Base-by-base conservation (phyloP, 2,888 invertebrate species). In the Tetranychus truncatus region DNA sequence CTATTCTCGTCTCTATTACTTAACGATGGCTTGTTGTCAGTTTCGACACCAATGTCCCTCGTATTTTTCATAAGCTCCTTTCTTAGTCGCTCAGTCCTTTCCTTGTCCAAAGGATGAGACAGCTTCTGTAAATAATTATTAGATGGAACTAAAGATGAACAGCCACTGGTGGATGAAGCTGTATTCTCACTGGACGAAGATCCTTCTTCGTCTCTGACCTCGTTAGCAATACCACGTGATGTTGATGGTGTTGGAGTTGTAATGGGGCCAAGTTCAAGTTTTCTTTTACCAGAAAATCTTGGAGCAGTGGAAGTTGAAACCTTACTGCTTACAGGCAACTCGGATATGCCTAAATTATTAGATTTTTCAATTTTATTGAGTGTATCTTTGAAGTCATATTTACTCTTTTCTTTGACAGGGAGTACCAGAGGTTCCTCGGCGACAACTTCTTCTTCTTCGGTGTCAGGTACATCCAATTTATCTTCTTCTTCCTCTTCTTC, bases 41-140 rank as follows among this genome's bases (percentile, higher is more conserved):
- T 72, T 18, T 24, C 72, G 8, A 72, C 72, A 45, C 44, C 72
- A 15, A 72, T 20, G 34, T 72, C 72, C 20, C 72, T 20, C 6
- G 72, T 72, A 45, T 72, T 72, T 72, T 69, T 69, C 69, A 69
- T 18, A 9, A 69, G 34, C 24, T 69, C 69, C n/a, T 69, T 69
- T 69, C 69, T 69, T 69, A 69, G n/a, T 1, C 69, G 20, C n/a
- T 69, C 69, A 20, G 34, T 21, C 11, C 9, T 21, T 3, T 34
- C 24, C n/a, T 69, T 69, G 11, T 34, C 69, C 2, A 69, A 18
- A 69, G 69, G 69, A 20, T 18, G 34, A n/a, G 20, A 20, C n/a
- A 69, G n/a, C 24, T 34, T 69, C n/a, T 69, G 69, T 11, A 69
- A 18, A 20, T 21, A 24, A 24, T 69, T 20, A 69, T n/a, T 20